phyloP scores from a whole-genome alignment of 2,888 invertebrate genomes.

The Germaria angustata region DNA sequence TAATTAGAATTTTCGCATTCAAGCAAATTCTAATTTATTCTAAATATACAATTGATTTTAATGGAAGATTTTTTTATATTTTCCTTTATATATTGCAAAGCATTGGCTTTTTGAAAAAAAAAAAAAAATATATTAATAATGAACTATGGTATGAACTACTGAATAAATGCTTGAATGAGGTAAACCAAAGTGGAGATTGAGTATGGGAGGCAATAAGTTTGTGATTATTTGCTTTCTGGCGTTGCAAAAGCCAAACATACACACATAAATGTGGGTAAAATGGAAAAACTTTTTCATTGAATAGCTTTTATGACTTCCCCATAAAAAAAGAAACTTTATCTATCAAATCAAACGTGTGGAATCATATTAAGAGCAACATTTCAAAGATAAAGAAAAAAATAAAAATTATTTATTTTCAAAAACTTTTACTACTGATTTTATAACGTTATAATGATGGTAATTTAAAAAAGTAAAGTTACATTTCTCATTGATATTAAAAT shows the following conservation, averaged over 20 bases:
- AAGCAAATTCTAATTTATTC: no score
- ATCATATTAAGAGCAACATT: conserved; percentile 35
- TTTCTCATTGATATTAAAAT: neutral
- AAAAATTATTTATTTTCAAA: conserved; percentile 4
- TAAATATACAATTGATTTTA: no score
- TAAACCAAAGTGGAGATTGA: neutral
- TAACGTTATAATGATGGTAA: conserved; percentile 35
- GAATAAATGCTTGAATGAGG: neutral
- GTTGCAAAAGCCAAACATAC: neutral
- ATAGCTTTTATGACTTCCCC: conserved; percentile 52
- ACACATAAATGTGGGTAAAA: conserved; percentile 14
- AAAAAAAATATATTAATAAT: neutral
- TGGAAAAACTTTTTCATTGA: conserved; percentile 48
- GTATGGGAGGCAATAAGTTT: neutral
- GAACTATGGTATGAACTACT: neutral
- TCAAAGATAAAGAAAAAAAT: conserved; percentile 37
- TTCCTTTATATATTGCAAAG: neutral
- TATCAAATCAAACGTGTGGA: conserved; percentile 43
- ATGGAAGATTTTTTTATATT: neutral
- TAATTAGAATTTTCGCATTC: no score
- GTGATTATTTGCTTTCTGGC: conserved; percentile 6
- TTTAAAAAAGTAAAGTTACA: neutral
- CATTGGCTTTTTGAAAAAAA: neutral
- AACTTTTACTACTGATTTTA: conserved; percentile 36
- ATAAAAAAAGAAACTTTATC: conserved; percentile 46